Conservation (phyloP, 2,113 vertebrate genomes). For the Anas platyrhynchos region DNA sequence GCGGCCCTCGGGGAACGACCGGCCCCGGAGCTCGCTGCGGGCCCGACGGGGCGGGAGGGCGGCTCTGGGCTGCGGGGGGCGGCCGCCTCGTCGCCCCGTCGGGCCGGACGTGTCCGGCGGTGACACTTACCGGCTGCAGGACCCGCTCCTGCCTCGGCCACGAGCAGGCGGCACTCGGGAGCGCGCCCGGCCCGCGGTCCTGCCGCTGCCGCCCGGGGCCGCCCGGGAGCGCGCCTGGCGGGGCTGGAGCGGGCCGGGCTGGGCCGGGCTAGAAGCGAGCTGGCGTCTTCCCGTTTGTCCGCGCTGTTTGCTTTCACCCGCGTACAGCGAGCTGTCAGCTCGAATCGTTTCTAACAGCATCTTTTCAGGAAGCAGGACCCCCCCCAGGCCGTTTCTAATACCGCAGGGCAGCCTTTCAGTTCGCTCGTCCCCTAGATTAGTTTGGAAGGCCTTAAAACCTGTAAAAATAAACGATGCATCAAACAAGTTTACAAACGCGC, state of each 20-base stretch:
- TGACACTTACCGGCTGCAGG: slow-evolving; percentile 52
- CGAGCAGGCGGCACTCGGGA: not conserved
- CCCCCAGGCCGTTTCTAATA: not conserved
- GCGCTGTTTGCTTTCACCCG: slow-evolving; percentile 8
- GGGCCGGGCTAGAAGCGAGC: not conserved
- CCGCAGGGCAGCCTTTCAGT: not conserved
- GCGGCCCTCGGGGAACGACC: no score
- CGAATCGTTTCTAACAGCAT: slow-evolving; percentile 19
- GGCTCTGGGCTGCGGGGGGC: not conserved
- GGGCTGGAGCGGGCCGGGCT: not conserved
- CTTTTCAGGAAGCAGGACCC: not conserved
- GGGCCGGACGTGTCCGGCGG: slow-evolving; percentile 69
- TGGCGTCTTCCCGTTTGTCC: not conserved
- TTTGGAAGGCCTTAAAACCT: slow-evolving; percentile 14
- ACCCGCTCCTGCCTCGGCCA: slow-evolving; percentile 28
- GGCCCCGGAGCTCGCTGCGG: no score
- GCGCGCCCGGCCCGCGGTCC: not conserved
- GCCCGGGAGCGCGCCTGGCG: no score
- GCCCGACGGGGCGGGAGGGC: no score
- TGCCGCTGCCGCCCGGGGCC: no score
- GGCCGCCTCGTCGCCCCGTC: slow-evolving; percentile 72
- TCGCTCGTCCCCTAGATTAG: not conserved
- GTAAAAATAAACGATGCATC: not conserved
- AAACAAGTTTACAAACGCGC: not conserved
- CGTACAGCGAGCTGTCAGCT: slow-evolving; percentile 20